A percentile compares a stretch with the other conserved stretches of the same genome.
Conservation (phyloP, 2,113 vertebrate species). For the Myotis yumanensis region DNA sequence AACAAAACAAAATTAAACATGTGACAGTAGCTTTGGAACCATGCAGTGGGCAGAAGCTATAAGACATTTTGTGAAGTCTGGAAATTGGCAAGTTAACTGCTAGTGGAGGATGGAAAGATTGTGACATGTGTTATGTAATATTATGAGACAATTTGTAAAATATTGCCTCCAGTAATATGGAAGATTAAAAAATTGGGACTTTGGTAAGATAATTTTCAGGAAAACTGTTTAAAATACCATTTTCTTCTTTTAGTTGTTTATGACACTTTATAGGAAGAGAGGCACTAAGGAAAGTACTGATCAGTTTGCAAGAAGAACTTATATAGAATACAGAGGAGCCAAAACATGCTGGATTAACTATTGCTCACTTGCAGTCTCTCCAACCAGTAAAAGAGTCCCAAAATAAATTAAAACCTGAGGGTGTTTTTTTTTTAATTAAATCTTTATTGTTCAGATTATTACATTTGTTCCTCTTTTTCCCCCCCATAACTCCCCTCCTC, state of each 20-base stretch:
- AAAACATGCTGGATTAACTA: neutral
- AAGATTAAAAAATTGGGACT: neutral
- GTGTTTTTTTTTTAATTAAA: neutral
- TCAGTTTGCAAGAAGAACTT: neutral
- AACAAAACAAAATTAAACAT: neutral
- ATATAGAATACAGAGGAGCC: neutral
- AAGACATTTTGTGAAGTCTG: neutral
- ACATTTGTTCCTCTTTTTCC: too few relatives aligned
- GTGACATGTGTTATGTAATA: neutral
- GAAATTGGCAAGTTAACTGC: neutral
- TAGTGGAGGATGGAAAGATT: neutral
- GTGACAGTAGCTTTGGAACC: neutral
- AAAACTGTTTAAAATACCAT: neutral
- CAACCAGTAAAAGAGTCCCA: neutral
- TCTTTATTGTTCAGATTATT: too few relatives aligned
- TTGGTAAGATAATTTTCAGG: slow-evolving; percentile 2
- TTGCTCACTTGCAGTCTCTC: neutral
- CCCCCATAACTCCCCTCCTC: too few relatives aligned
- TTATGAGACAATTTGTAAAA: neutral
- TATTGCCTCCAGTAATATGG: neutral
- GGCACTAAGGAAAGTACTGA: neutral
- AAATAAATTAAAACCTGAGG: neutral
- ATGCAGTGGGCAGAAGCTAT: neutral
- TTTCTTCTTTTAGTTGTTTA: neutral
- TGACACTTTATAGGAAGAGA: neutral